A percentile compares a stretch with the other conserved stretches of the same genome.
Conservation (phyloP, 2,113 vertebrate genomes). For the Gorilla gorilla region DNA sequence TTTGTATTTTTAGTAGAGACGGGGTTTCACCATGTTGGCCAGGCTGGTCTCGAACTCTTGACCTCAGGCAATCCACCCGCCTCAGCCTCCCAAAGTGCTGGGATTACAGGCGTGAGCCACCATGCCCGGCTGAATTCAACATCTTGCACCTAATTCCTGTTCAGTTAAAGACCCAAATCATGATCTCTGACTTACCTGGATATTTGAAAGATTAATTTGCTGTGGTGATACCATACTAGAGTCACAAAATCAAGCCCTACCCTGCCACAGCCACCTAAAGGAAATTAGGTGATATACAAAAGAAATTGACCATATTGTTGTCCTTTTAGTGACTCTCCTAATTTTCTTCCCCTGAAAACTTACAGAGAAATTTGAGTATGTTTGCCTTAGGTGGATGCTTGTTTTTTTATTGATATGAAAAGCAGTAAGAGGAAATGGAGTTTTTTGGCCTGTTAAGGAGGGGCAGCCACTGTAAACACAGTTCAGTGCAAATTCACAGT, state of each 20-base stretch:
- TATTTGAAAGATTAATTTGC: not conserved
- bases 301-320: not conserved
- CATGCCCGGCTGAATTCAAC: not conserved
- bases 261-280: not conserved
- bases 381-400: constrained; percentile 20
- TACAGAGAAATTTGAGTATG: not conserved
- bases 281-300: not conserved
- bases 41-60: no score
- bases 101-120: no score
- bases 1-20: no score
- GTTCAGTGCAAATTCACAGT: not conserved
- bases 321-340: not conserved
- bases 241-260: not conserved
- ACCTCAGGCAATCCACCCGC: no score
- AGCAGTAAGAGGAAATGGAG: not conserved
- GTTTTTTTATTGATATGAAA: constrained; percentile 47
- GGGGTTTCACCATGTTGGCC: no score
- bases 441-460: not conserved
- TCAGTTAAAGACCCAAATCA: not conserved
- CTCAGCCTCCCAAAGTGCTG: no score
- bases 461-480: not conserved
- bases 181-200: not conserved
- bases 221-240: not conserved
- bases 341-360: constrained; percentile 6
- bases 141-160: not conserved